phyloP scores from a whole-genome alignment of 1,140 invertebrate species.

The Agraylea sexmaculata region DNA sequence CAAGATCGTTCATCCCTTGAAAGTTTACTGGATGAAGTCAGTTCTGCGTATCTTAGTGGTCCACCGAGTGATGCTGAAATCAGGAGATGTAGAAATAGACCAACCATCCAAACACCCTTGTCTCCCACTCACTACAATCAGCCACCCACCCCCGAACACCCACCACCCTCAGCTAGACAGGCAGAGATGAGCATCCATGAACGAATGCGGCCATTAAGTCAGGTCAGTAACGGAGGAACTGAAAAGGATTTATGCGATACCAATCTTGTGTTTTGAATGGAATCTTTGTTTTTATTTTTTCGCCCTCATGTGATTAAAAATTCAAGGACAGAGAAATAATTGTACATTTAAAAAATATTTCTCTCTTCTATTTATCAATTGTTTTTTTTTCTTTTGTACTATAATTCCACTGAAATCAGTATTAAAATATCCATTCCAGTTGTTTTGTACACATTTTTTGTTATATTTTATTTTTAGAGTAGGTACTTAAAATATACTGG shows the following conservation, averaged over 20 bases:
- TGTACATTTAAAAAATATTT: too few species aligned
- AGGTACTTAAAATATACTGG: too few species aligned
- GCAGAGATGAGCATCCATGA: slow-evolving; percentile 83
- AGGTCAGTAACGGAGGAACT: slow-evolving; percentile 49
- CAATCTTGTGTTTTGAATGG: background rate
- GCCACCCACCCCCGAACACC: slow-evolving; percentile 87
- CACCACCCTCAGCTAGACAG: slow-evolving; percentile 82
- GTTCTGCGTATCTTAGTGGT: slow-evolving; percentile 27
- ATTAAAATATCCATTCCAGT: too few species aligned
- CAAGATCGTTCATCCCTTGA: slow-evolving; percentile 52
- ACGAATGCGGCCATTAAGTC: slow-evolving; percentile 76
- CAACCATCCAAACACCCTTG: slow-evolving; percentile 41
- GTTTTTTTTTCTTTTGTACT: slow-evolving; percentile 1
- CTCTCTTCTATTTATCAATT: too few species aligned
- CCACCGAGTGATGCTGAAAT: slow-evolving; percentile 33
- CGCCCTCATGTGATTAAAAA: background rate
- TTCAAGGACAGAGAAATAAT: too few species aligned
- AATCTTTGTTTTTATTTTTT: slow-evolving; percentile 4
- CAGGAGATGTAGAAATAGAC: slow-evolving; percentile 27
- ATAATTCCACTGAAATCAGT: background rate
- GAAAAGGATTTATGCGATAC: background rate
- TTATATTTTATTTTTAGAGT: too few species aligned
- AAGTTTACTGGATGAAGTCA: slow-evolving; percentile 46
- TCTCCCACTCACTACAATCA: slow-evolving; percentile 84
- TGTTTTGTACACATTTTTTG: too few species aligned